Evolutionary conservation across 2,113 vertebrate species (phyloP), one percentile per base, ranked within the genome.

Genomic region (Embiotoca jacksoni): DNA sequence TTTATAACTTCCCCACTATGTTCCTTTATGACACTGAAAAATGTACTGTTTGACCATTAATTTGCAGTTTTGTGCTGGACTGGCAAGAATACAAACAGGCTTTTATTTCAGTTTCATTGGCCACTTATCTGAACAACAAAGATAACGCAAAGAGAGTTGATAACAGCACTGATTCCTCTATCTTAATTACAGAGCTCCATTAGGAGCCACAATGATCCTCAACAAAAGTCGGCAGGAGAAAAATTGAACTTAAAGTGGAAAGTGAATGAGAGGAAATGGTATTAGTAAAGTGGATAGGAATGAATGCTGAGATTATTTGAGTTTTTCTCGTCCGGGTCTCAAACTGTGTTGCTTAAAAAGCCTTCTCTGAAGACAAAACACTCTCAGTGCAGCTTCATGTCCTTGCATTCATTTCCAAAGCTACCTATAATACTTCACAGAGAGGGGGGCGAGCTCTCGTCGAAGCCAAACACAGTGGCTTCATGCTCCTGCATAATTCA

Each of bases 401-500:
- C 77, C 74, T 61, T 72, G 85, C 90, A 85, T 87, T 88, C 56
- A 81, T 87, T 81, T 85, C 63, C 81, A 78, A 47, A 73, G 80
- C 75, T 75, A 39, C 78, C 60, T 77, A 50, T 59, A 64, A 76
- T 66, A 68, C 58, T 59, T 77, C 63, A 83, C 66, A 84, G 58
- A 50, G 68, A 79, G 41, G 72, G 50, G 61, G 63, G 35, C 3
- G 37, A 64, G 72, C 35, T 60, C 65, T 56, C 23, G 30, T 70
- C 65, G 32, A 72, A 62, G 64, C n/a, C 57, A 73, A 82, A 85
- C 84, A 79, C 63, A 72, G 60, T 74, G 8, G 35, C 63, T 88
- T 86, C 88, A 88, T 91, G 91, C 74, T 82, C 59, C 55, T 79
- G 88, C 86, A 89, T 89, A 87, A 90, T 88, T 81, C 64, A 66